Evolutionary conservation across 2,888 invertebrate species (phyloP), one percentile per base, ranked within the genome.

Genomic region (Charanyca ferruginea): DNA sequence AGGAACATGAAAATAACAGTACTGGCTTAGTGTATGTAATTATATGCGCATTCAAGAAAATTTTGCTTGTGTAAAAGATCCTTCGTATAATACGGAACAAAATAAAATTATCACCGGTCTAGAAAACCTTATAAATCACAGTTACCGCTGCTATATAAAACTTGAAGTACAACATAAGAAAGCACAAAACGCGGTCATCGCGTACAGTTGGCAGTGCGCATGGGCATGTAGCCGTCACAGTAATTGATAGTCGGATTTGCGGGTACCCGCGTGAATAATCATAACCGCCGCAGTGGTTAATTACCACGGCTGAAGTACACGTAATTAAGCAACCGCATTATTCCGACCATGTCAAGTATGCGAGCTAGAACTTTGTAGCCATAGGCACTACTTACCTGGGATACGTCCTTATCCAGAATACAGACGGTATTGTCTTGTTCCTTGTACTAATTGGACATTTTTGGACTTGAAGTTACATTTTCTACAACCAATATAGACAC

Each of bases 221-320:
- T 58, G 65, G 63, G 73, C 69, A 65, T 94, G 94, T 93, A 88
- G 68, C 89, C 87, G 91, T 92, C 93, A 85, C 78, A 77, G 81
- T 91, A 91, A 94, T 89, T 90, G 87, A 94, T 94, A 87, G 89
- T 87, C 73, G 80, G 86, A 88, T 92, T 90, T 87, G 89, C 90
- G 83, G 80, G 85, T 87, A 93, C 89, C 85, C 83, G 86, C 85
- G 84, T 93, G 94, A 94, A 88, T 94, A 87, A 95, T 94, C 89
- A 91, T 90, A 91, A 89, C 88, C 85, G 75, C 88, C 84, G 78
- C 81, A 74, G 81, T 93, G 83, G 88, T 94, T 94, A 94, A 95
- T 95, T 93, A 90, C 86, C 80, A 72, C 68, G 77, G 76, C 77
- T 73, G 77, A 79, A 72, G 72, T 85, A 72, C 71, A 84, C 77